Evolutionary conservation across 2,888 invertebrate species (phyloP).

Genomic region (Creontiades dilutus): DNA sequence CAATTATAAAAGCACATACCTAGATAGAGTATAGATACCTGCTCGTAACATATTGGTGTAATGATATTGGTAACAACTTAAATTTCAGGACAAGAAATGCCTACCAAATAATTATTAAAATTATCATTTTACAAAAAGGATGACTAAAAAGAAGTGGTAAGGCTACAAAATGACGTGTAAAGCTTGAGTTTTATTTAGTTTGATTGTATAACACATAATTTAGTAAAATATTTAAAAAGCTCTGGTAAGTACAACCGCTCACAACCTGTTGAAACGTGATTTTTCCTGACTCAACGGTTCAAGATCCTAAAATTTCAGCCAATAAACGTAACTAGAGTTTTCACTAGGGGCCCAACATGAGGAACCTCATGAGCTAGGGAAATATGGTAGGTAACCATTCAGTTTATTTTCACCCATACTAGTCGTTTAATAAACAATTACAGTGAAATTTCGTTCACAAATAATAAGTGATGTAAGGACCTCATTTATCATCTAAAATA

Average conservation of each 20-base stretch:
- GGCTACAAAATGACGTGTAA: background rate
- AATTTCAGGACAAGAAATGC: background rate
- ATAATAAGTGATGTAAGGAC: background rate
- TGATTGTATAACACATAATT: slow-evolving; percentile 1
- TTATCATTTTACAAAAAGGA: background rate
- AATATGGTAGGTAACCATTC: background rate
- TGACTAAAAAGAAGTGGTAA: background rate
- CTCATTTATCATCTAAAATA: background rate
- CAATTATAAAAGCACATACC: background rate
- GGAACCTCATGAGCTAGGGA: background rate
- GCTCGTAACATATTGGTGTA: background rate
- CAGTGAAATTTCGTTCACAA: too few species aligned
- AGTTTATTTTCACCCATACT: too few species aligned
- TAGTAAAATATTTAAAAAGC: background rate
- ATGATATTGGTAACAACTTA: slow-evolving; percentile 13
- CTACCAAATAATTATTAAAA: background rate
- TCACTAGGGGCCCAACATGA: background rate
- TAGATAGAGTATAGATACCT: background rate
- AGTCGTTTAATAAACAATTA: too few species aligned
- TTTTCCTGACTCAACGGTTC: background rate
- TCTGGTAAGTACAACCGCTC: slow-evolving; percentile 28
- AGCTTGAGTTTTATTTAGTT: background rate
- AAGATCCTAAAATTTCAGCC: background rate
- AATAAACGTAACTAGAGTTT: background rate
- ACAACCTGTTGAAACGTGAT: background rate